A percentile compares a stretch with the other conserved stretches of the same genome.
Evolutionary conservation across 2,888 invertebrate species (phyloP).

Genomic region (Lithophane ornitopus): DNA sequence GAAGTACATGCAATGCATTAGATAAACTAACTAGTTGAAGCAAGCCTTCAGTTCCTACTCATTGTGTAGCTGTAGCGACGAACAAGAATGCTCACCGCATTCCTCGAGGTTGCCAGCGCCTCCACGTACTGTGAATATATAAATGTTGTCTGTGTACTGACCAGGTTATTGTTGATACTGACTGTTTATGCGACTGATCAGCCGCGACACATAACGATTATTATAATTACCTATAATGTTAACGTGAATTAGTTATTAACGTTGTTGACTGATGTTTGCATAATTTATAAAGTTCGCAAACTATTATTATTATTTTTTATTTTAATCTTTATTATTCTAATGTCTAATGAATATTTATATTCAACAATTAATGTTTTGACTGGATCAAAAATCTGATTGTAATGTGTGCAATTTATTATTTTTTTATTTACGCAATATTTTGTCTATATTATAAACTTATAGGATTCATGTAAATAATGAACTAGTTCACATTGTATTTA

Average conservation of each 20-base stretch:
- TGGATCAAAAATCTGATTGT: constrained; percentile 89
- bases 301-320: constrained; percentile 79
- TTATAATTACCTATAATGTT: constrained; percentile 49
- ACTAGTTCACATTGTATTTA: constrained; percentile 77
- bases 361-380: constrained; percentile 82
- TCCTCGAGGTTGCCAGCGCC: constrained; percentile 17
- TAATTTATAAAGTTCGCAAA: constrained; percentile 83
- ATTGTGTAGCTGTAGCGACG: not conserved
- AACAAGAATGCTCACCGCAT: not conserved
- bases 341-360: constrained; percentile 72
- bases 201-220: constrained; percentile 47
- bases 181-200: constrained; percentile 42
- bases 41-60: not conserved
- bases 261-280: constrained; percentile 84
- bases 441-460: constrained; percentile 72
- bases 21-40: not conserved
- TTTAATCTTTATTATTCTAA: constrained; percentile 77
- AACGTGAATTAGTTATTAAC: constrained; percentile 62
- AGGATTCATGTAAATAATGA: constrained; percentile 76
- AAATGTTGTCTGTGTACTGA: constrained; percentile 64
- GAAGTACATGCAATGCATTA: not conserved
- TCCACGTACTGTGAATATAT: constrained; percentile 44
- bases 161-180: constrained; percentile 40
- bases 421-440: constrained; percentile 74
- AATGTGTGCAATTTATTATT: constrained; percentile 83